A percentile compares a stretch with the other conserved stretches of the same genome.
Evolutionary conservation across 2,113 vertebrate species (phyloP).

Genomic region (Eulacestoma nigropectus): DNA sequence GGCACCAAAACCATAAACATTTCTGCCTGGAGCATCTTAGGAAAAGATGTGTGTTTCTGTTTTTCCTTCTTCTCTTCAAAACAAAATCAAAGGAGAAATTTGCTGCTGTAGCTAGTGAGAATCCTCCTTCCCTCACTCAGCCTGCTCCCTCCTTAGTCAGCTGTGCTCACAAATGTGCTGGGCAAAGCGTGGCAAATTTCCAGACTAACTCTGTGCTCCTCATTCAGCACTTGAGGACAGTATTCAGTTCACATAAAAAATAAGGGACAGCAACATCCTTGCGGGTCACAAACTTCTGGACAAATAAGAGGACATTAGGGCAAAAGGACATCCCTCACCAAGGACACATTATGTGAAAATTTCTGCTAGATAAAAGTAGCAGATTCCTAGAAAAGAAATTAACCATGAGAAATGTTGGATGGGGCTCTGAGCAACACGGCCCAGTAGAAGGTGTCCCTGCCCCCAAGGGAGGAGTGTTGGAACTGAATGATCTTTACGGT

Average conservation of each 20-base stretch:
- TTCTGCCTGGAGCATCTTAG: constrained; percentile 19
- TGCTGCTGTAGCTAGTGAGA: neutral
- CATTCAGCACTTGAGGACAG: neutral
- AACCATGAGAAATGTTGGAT: neutral
- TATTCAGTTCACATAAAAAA: neutral
- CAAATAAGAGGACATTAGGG: neutral
- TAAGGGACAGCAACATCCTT: neutral
- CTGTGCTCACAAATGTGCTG: accelerated
- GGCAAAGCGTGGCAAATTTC: neutral
- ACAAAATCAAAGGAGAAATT: constrained; percentile 37
- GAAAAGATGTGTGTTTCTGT: neutral
- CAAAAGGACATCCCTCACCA: neutral
- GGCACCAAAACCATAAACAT: constrained; percentile 16
- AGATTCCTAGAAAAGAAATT: neutral
- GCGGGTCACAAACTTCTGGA: neutral
- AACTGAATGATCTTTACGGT: neutral
- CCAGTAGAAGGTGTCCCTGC: neutral
- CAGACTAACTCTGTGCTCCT: neutral
- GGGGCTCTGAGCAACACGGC: neutral
- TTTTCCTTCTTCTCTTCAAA: constrained; percentile 21
- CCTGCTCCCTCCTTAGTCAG: neutral
- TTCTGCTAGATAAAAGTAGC: neutral
- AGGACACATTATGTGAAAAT: neutral
- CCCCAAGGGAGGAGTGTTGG: neutral
- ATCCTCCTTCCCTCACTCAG: neutral